phyloP scores from a whole-genome alignment of 2,113 vertebrate species.

The Oncorhynchus keta region DNA sequence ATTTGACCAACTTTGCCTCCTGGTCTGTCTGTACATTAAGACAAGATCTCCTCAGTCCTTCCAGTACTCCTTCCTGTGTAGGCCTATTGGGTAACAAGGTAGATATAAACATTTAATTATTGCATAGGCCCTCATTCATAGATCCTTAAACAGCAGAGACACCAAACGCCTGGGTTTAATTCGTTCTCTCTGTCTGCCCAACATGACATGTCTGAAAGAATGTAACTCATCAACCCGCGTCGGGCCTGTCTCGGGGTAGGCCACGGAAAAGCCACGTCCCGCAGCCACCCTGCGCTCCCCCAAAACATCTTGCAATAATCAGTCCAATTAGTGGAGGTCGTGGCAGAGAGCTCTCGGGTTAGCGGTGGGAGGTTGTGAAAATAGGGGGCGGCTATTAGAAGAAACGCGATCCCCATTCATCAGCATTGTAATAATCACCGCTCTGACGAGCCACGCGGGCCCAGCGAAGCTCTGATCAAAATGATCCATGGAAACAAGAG shows the following conservation, averaged over 20 bases:
- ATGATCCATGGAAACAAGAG: conserved; percentile 81
- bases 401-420: conserved; percentile 91
- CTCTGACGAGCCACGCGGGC: conserved; percentile 61
- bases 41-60: conserved; percentile 26
- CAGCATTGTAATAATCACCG: conserved; percentile 75
- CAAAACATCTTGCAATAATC: conserved; percentile 91
- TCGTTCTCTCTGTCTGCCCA: conserved; percentile 15
- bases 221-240: conserved; percentile 66
- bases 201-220: conserved; percentile 56
- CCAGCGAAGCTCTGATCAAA: conserved; percentile 75
- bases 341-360: conserved; percentile 81
- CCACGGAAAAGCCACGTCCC: conserved; percentile 43
- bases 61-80: conserved; percentile 1
- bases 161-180: conserved; percentile 57
- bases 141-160: conserved; percentile 53
- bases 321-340: conserved; percentile 89
- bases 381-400: conserved; percentile 84
- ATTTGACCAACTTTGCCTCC: conserved; percentile 50
- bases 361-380: conserved; percentile 89
- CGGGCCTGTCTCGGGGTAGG: conserved; percentile 56
- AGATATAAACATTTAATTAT: conserved; percentile 72
- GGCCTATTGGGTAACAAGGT: conserved; percentile 65
- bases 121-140: conserved; percentile 61
- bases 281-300: conserved; percentile 56
- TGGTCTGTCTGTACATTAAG: conserved; percentile 31